Evolutionary conservation across 1,140 invertebrate genomes (phyloP), one percentile per base, ranked within the genome.

Genomic region (Drosophila mojavensis): DNA sequence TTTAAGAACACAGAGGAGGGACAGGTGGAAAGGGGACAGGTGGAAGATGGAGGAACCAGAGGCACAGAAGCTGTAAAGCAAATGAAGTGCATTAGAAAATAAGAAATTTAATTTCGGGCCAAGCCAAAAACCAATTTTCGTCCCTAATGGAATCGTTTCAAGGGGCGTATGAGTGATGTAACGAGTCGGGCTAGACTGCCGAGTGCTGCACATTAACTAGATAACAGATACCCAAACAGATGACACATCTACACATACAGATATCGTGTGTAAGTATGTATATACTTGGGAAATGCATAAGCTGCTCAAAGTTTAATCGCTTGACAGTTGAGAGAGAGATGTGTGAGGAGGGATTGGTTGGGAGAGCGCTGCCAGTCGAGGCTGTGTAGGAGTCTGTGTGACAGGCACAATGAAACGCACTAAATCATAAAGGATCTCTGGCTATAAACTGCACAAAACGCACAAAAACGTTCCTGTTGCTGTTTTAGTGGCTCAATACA

Each of bases 231-330:
- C 68, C 74, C 68, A 58, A 17, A 4, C 55, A 55, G 59, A 50
- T 65, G 20, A 24, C 20, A 24, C 20, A 48, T 15, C 41, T 20
- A 24, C 39, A 79, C 6, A 47, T 64, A 69, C 45, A 45, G 33
- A 58, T 15, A 9, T 10, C 53, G 33, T 41, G 30, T 11, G 48
- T 24, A 24, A 24, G 20, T 24, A 24, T 24, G 76, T 15, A 20
- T 39, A 76, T 15, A 81, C 78, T 72, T 61, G 66, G 36, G 10
- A 77, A 88, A 82, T 82, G 76, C 83, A 83, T 83, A 89, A 86
- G 83, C 84, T 88, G 79, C 76, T 89, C 76, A 83, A 83, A 86
- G 76, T 86, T 86, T 86, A 88, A 88, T 83, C 83, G 83, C 79
- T 86, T 76, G 83, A 88, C 83, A 86, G 83, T 60, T 60, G 39